Conservation (phyloP, 2,797 vertebrate species). For the Sebastes nivosus region DNA sequence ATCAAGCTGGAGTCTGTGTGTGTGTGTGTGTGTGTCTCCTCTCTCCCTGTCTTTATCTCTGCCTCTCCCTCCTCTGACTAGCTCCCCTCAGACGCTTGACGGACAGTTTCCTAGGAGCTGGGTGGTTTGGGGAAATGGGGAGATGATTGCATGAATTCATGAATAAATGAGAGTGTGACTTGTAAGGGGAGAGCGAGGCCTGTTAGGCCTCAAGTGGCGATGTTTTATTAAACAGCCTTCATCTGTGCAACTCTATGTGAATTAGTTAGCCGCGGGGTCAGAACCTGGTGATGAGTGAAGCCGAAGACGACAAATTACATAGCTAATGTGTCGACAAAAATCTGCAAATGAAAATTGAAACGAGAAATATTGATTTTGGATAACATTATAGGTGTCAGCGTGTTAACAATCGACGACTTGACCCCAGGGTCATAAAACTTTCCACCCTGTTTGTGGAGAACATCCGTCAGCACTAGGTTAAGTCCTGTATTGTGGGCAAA, state of each 20-base stretch:
- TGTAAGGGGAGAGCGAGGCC: slow-evolving; percentile 67
- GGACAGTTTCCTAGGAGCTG: slow-evolving; percentile 67
- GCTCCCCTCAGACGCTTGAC: slow-evolving; percentile 57
- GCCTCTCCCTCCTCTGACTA: slow-evolving; percentile 2
- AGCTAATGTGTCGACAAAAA: slow-evolving; percentile 26
- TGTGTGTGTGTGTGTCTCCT: slow-evolving; percentile 9
- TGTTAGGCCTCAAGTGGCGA: slow-evolving; percentile 74
- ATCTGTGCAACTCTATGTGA: slow-evolving; percentile 58
- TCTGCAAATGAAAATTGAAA: background rate
- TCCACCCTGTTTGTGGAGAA: slow-evolving; percentile 7
- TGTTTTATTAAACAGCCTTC: slow-evolving; percentile 83
- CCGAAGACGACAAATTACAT: slow-evolving; percentile 58
- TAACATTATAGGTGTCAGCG: slow-evolving; percentile 5
- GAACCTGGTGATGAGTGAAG: slow-evolving; percentile 61
- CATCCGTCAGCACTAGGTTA: slow-evolving; percentile 13
- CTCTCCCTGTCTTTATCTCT: slow-evolving; percentile 18
- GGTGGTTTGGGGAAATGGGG: slow-evolving; percentile 63
- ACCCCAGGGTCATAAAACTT: slow-evolving; percentile 15
- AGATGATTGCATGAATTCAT: slow-evolving; percentile 82
- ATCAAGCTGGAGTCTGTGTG: slow-evolving; percentile 43
- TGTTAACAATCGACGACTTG: slow-evolving; percentile 26
- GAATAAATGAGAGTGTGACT: slow-evolving; percentile 77
- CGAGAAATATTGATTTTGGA: slow-evolving; percentile 11
- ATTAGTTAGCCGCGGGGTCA: slow-evolving; percentile 70
- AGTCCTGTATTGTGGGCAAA: slow-evolving; percentile 26